Base-by-base conservation (phyloP, 2,797 vertebrate genomes). In the Lepilemur septentrionalis region DNA sequence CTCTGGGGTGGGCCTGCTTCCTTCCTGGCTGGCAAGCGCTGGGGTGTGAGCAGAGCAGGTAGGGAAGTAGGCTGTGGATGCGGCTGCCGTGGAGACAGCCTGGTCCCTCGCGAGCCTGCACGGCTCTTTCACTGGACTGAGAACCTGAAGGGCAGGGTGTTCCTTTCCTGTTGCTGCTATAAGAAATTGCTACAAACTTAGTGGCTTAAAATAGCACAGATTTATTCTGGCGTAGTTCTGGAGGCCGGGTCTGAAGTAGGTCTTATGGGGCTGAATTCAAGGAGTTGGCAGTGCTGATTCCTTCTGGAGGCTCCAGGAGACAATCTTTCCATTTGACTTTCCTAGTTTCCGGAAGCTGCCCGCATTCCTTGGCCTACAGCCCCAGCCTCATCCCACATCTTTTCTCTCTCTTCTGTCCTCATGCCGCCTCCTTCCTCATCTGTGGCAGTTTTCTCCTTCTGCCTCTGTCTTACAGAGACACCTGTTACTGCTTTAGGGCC, bases 351-450 rank as follows among this genome's bases (percentile, higher is more conserved):
- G 14, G 30, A 30, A 23, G 23, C 48, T 8, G 6, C 61, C 65
- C 23, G 3, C 20, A 3, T 46, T 69, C 78, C n/a, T 48, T 55
- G 43, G 76, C 46, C 43, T 2, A 1, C 0, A 35, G 15, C 35
- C 43, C 35, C 50, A 65, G 2, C 18, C 46, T 92, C 78, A 52
- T 5, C 0, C 25, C 55, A 10, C 22, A 2, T 48, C 55, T 73
- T 75, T 41, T 2, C 13, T 14, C 35, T 9, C 7, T 7, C 22
- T 1, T 2, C 35, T 28, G 35, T 52, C 22, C 38, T 50, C 50
- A 1, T 0, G 0, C 17, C 4, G 0, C 30, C 4, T 1, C 50
- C 72, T 69, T 35, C 63, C 28, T 75, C 46, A 22, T 41, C 82
- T 50, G 7, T 2, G 1, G 25, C 9, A 48, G 25, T 22, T 65